Conservation (phyloP, 37 sponge, comb jelly and placozoan genomes). For the Sycon ciliatum region DNA sequence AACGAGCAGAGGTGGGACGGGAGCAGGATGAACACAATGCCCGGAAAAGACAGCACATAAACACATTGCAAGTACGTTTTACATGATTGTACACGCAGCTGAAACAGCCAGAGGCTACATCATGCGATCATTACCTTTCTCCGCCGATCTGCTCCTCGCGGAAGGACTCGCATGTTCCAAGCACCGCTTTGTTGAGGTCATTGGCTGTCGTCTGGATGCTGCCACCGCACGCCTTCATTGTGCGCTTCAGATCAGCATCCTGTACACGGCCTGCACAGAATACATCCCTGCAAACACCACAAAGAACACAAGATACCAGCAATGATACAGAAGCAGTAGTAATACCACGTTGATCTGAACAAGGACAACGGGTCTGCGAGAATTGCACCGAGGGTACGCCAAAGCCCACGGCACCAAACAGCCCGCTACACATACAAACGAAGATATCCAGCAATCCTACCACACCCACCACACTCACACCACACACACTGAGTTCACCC, state of each 20-base stretch:
- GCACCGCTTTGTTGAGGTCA: slow-evolving; percentile 46
- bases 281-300: slow-evolving; percentile 61
- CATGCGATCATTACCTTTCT: slow-evolving; percentile 71
- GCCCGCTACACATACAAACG: slow-evolving; percentile 11
- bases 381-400: no score
- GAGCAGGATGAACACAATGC: no score
- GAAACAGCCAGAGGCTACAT: no score
- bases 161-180: slow-evolving; percentile 84
- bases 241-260: slow-evolving; percentile 86
- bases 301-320: not conserved
- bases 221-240: slow-evolving; percentile 97
- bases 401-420: no score
- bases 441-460: not conserved
- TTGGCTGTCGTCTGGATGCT: slow-evolving; percentile 87
- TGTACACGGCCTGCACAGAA: slow-evolving; percentile 98
- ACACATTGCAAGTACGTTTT: no score
- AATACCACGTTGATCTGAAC: not conserved
- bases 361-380: no score
- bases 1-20: no score
- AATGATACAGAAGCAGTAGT: not conserved
- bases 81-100: no score
- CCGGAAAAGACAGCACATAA: no score
- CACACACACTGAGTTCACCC: no score
- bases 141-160: slow-evolving; percentile 97
- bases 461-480: no score